These are phyloP conservation scores for Imbricaverruca yamaguchii DNA, from an alignment of 2,888 invertebrate genomes.

Conservation along the genomic window DNA sequence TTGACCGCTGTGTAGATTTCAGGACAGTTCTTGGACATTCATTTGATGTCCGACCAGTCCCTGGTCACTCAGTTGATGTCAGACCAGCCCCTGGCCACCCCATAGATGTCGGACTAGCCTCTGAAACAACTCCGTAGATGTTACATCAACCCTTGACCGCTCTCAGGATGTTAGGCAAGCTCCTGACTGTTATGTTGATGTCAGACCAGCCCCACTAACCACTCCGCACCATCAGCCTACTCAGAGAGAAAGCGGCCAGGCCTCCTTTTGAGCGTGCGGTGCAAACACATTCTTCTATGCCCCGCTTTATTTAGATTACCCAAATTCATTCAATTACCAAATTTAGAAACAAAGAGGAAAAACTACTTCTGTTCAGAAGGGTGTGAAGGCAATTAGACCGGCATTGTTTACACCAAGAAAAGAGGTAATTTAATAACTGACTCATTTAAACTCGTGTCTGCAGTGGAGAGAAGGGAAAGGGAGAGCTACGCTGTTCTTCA, in stretches of 20 bases:
- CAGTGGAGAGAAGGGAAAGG: neutral
- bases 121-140: no score
- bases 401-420: conserved; percentile 15
- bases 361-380: conserved; percentile 1
- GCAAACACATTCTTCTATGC: neutral
- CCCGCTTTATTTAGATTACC: conserved; percentile 15
- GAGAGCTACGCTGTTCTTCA: neutral
- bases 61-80: no score
- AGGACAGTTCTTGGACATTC: no score
- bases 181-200: no score
- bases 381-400: conserved; percentile 15
- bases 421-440: conserved; percentile 17
- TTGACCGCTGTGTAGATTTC: no score
- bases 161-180: no score
- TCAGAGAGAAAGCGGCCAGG: neutral
- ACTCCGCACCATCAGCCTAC: no score
- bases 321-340: conserved; percentile 20
- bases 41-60: no score
- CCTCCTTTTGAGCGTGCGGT: neutral
- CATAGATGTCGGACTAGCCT: no score
- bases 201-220: no score
- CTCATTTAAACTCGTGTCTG: conserved; percentile 10
- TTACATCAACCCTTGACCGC: no score
- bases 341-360: conserved; percentile 18
- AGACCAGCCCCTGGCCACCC: no score